Evolutionary conservation across 2,113 vertebrate species (phyloP).

Genomic region (Tachuris rubrigastra): DNA sequence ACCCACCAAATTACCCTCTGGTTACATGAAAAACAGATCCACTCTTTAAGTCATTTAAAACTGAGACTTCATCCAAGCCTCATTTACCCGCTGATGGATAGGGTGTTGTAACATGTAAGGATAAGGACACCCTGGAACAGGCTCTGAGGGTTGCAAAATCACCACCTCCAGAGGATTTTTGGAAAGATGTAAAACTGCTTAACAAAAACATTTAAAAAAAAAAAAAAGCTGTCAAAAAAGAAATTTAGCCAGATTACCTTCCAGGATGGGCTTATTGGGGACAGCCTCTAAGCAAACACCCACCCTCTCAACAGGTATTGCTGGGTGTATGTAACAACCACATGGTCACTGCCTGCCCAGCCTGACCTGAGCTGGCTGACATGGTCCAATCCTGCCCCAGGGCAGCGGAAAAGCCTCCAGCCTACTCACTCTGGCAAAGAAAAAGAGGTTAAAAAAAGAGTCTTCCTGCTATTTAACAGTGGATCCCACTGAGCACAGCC

Average conservation of each 20-base stretch:
- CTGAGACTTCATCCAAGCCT: neutral
- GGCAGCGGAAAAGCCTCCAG: neutral
- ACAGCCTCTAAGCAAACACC: neutral
- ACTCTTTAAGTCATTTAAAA: slow-evolving; percentile 7
- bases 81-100: neutral
- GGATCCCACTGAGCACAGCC: neutral
- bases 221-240: neutral
- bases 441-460: neutral
- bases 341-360: neutral
- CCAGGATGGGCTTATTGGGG: neutral
- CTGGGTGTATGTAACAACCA: neutral
- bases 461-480: neutral
- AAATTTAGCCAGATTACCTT: neutral
- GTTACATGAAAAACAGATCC: slow-evolving; percentile 31
- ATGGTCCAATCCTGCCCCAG: neutral
- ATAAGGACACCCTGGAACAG: neutral
- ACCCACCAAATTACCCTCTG: slow-evolving; percentile 7
- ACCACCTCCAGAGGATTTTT: neutral
- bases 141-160: slow-evolving; percentile 5
- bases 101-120: neutral
- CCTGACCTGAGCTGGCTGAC: neutral
- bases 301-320: neutral
- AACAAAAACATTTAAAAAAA: no score
- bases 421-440: neutral
- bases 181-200: neutral